These are phyloP conservation scores for Cryptus viduatorius DNA, from an alignment of 2,888 invertebrate species.

Conservation along the genomic window DNA sequence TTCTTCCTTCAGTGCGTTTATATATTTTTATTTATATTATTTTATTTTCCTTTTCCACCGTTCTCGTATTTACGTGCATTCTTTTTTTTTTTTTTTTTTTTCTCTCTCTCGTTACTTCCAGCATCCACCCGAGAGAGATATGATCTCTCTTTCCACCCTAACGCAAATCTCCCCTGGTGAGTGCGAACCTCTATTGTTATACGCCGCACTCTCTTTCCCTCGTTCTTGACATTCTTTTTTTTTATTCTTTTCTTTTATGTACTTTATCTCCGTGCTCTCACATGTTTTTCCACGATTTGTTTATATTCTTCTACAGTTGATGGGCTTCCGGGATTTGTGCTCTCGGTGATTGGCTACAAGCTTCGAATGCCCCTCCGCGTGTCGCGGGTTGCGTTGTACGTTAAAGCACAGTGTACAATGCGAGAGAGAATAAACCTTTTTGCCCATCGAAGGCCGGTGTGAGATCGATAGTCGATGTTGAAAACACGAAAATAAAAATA, in stretches of 20 bases:
- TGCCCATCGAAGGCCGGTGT: not conserved
- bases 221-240: not conserved
- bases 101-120: not conserved
- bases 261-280: not conserved
- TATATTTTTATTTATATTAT: conserved; percentile 9
- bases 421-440: not conserved
- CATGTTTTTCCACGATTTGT: conserved; percentile 29
- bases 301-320: conserved; percentile 23
- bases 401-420: not conserved
- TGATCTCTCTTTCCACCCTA: conserved; percentile 19
- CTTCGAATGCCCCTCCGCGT: not conserved
- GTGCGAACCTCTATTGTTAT: not conserved
- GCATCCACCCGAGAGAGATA: conserved; percentile 26
- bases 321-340: conserved; percentile 26
- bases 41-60: conserved; percentile 16
- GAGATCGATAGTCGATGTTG: not conserved
- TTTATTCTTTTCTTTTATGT: conserved; percentile 14
- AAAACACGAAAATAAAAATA: not conserved
- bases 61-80: not conserved
- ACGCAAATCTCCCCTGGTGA: conserved; percentile 15
- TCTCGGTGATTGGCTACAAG: conserved; percentile 22
- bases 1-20: not conserved
- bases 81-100: not conserved
- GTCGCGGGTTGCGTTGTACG: not conserved
- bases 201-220: not conserved